Percentiles rank a stretch among this genome's conserved stretches.
phyloP scores from a whole-genome alignment of 2,797 vertebrate species.

The Discoglossus pictus region DNA sequence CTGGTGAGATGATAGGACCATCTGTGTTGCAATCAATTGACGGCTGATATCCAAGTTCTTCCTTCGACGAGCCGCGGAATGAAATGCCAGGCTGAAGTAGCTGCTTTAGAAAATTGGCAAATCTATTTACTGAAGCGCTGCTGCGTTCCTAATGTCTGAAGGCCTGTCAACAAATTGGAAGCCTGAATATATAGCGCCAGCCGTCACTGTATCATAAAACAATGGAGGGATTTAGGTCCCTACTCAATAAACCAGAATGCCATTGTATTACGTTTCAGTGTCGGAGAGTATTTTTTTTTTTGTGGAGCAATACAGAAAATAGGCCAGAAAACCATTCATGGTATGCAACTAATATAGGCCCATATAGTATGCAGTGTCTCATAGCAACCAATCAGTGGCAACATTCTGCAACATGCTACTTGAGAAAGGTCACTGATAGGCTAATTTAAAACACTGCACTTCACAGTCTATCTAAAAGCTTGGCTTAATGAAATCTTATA shows the following conservation, averaged over 20 bases:
- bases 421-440: too few species aligned
- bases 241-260: slow-evolving; percentile 3
- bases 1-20: slow-evolving; percentile 41
- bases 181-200: slow-evolving; percentile 10
- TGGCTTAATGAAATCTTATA: too few species aligned
- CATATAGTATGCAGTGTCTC: too few species aligned
- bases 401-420: too few species aligned
- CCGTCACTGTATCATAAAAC: slow-evolving; percentile 9
- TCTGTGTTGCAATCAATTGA: slow-evolving; percentile 34
- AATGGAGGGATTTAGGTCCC: slow-evolving; percentile 18
- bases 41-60: slow-evolving; percentile 35
- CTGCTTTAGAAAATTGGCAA: slow-evolving; percentile 28
- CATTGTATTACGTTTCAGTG: too few species aligned
- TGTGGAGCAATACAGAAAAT: too few species aligned
- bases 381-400: too few species aligned
- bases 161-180: slow-evolving; percentile 23
- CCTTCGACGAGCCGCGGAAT: neutral
- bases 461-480: too few species aligned
- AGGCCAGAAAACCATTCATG: too few species aligned
- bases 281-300: too few species aligned
- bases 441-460: too few species aligned
- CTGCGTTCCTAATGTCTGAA: slow-evolving; percentile 32
- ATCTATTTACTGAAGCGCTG: slow-evolving; percentile 14
- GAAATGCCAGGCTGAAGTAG: slow-evolving; percentile 3
- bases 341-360: too few species aligned